Percentiles rank a stretch among this genome's conserved stretches.
phyloP scores from a whole-genome alignment of 2,888 invertebrate species.

The Agrotis ipsilon region DNA sequence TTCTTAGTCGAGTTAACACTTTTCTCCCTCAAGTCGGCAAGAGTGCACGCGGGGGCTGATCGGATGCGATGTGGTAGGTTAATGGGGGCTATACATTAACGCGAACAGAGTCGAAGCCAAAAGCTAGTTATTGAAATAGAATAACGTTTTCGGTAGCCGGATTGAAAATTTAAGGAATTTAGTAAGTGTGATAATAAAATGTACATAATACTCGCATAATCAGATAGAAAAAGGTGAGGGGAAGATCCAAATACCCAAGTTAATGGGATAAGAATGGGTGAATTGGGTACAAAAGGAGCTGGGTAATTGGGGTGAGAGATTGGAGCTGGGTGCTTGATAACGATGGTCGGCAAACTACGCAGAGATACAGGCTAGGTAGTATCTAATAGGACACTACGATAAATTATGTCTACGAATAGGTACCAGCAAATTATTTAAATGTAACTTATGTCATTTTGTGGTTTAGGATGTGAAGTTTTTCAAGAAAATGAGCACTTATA shows the following conservation, averaged over 20 bases:
- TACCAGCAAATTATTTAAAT: constrained; percentile 5
- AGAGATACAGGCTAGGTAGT: constrained; percentile 30
- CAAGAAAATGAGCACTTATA: constrained; percentile 16
- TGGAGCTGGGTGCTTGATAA: constrained; percentile 60
- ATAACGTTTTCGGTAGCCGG: neutral
- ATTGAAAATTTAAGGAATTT: constrained; percentile 24
- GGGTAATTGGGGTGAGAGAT: constrained; percentile 67
- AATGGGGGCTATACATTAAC: too few species aligned
- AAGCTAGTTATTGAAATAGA: too few species aligned
- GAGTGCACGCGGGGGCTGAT: too few species aligned
- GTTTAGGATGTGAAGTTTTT: neutral
- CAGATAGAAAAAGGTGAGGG: constrained; percentile 65
- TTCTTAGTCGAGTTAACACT: too few species aligned
- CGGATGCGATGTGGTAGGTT: too few species aligned
- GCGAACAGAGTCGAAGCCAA: too few species aligned
- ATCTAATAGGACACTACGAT: constrained; percentile 28
- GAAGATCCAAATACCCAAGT: constrained; percentile 62
- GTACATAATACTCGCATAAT: constrained; percentile 59
- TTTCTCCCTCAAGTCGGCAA: too few species aligned
- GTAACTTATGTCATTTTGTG: neutral
- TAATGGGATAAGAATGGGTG: constrained; percentile 67
- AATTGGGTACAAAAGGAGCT: constrained; percentile 66
- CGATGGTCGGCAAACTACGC: constrained; percentile 49
- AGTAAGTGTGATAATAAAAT: constrained; percentile 45
- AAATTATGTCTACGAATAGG: constrained; percentile 29